Evolutionary conservation across 92 coral and sea anemone genomes (phyloP), one percentile per base, ranked within the genome.

Genomic region (Bergia puertoricense): DNA sequence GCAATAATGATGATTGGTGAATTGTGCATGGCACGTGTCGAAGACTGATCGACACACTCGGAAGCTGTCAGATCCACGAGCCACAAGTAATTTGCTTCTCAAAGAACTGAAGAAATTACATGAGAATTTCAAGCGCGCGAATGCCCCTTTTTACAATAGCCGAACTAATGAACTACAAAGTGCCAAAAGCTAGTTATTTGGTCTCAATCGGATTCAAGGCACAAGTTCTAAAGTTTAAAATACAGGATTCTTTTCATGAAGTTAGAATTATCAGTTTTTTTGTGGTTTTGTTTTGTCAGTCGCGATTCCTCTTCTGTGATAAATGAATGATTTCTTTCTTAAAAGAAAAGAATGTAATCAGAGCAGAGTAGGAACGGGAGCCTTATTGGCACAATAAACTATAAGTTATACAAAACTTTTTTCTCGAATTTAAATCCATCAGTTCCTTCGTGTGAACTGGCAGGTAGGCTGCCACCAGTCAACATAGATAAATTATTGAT

Each of bases 11-110:
- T 89, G 90, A 82, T 88, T 89, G 92, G 90, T 88, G 92, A 80
- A 88, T 91, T 91, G 94, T 92, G 81, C 56, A 39, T 38, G 94
- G 94, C 94, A 92, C 94, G 94, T 92, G 94, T 92, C 94, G 65
- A 38, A 18, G 18, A 51, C 78, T 81, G 90, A 68, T 76, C 90
- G 88, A 88, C 90, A 86, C 85, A 81, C 90, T 89, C 94, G 92
- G 89, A 89, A 89, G 74, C 79, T 92, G 81, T 91, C 88, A 88
- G 68, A 76, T 89, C 76, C 83, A 23, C 89, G 67, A 89, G 91
- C 86, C 94, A 83, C 79, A 72, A 81, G 85, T 83, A 91, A 88
- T 81, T 88, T 88, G 76, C 73, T 79, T 22, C 46, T 85, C 76
- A 73, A 69, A 51, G 86, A 62, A 51, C 57, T 67, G 66, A 67